Conservation (phyloP, 2,797 vertebrate species). For the Brachymystax lenok region DNA sequence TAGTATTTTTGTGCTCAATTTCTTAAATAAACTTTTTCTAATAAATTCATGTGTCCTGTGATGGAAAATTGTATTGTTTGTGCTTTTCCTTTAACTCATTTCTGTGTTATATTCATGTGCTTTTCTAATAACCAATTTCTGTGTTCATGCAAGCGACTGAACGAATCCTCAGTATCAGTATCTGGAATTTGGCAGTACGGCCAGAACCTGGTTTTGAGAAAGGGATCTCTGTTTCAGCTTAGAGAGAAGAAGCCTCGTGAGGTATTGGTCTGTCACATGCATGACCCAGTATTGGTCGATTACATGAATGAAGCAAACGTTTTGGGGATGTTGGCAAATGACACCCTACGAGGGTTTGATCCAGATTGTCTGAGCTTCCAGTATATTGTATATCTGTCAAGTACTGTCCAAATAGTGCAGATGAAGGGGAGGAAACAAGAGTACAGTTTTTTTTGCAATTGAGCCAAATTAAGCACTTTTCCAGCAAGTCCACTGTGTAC, state of each 20-base stretch:
- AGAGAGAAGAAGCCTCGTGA: too few relatives aligned
- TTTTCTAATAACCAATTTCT: too few relatives aligned
- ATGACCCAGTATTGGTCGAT: neutral
- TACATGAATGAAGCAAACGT: too few relatives aligned
- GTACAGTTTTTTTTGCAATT: neutral
- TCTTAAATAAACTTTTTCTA: conserved; percentile 65
- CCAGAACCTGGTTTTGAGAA: neutral
- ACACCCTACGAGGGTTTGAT: too few relatives aligned
- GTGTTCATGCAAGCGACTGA: too few relatives aligned
- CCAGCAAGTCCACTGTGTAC: neutral
- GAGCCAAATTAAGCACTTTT: neutral
- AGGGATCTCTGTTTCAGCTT: neutral
- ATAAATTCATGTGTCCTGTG: conserved; percentile 19
- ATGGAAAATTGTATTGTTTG: neutral
- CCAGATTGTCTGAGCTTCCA: too few relatives aligned
- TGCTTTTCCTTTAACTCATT: neutral
- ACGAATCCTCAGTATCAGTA: too few relatives aligned
- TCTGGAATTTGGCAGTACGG: too few relatives aligned
- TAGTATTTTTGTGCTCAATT: conserved; percentile 69
- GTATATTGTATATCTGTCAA: neutral
- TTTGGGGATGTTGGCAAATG: too few relatives aligned
- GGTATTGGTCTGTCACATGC: too few relatives aligned
- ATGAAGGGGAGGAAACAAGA: neutral
- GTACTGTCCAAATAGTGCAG: neutral
- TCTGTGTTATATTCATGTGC: too few relatives aligned